Base-by-base conservation (phyloP, 2,113 vertebrate species). In the Syrrhaptes paradoxus region DNA sequence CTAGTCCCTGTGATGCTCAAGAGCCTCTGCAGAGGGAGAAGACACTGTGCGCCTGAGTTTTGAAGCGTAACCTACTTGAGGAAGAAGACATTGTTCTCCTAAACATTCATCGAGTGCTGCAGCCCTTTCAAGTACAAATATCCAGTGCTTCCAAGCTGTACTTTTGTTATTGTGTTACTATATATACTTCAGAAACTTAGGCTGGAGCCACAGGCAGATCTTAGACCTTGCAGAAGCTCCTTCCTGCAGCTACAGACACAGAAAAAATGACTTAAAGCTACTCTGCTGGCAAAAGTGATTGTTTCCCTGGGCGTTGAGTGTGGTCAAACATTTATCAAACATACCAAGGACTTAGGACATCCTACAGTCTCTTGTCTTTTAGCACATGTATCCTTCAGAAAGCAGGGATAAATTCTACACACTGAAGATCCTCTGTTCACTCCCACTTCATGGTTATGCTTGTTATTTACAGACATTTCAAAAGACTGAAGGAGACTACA, bases 1-100 rank as follows among this genome's bases (percentile, higher is more conserved):
- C 32, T 21, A 41, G n/a, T 25, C 21, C 67, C 24, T 59, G 22
- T 0, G 0, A 31, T 21, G 43, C 36, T 1, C 8, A 65, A n/a
- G 41, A 45, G 21, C 24, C 36, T 25, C 28, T 20, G 49, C 25
- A 80, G 59, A 66, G 13, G 8, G 18, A 72, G 36, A 73, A 54
- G 68, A 43, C 17, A 10, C 5, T 57, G 25, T 20, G 34, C n/a
- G 8, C 29, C 29, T 2, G 16, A 48, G 25, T 57, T 90, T 52
- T 87, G 62, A 94, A 85, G 26, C 73, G n/a, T 51, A 70, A 36
- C 20, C 61, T 66, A 16, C 61, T 67, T 59, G 49, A 66, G 28
- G 26, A 70, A 78, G 34, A 80, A 88, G 65, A 34, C 8, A 38
- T 57, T 49, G 51, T 83, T 48, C n/a, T 81, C 48, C 52, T 45